Evolutionary conservation across 2,797 vertebrate species (phyloP).

Genomic region (Spinibarbus caldwelli): DNA sequence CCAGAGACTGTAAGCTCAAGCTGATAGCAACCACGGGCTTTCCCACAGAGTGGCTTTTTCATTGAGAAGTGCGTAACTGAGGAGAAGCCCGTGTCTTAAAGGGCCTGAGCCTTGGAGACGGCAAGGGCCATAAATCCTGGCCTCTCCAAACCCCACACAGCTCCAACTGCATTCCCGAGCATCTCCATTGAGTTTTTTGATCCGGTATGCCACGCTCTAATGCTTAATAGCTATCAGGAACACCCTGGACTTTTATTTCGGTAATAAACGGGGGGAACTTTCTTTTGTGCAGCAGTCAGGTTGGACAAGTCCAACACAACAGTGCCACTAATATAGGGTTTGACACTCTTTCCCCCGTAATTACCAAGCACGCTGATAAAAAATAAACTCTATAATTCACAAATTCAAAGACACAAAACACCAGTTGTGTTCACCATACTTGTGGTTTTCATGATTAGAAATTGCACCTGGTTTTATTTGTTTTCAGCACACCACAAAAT

Average conservation of each 20-base stretch:
- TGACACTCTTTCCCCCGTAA: slow-evolving; percentile 25
- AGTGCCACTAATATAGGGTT: slow-evolving; percentile 32
- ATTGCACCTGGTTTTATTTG: slow-evolving; percentile 49
- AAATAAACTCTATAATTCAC: slow-evolving; percentile 50
- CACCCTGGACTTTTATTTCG: slow-evolving; percentile 46
- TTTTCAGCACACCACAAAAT: slow-evolving; percentile 53
- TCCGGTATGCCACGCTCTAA: slow-evolving; percentile 47
- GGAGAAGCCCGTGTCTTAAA: slow-evolving; percentile 68
- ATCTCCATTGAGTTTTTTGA: slow-evolving; percentile 47
- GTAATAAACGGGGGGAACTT: slow-evolving; percentile 10
- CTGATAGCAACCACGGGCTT: slow-evolving; percentile 63
- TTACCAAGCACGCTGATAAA: slow-evolving; percentile 40
- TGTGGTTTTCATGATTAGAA: slow-evolving; percentile 52
- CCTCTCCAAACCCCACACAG: slow-evolving; percentile 58
- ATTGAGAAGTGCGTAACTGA: slow-evolving; percentile 66
- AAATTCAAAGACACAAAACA: slow-evolving; percentile 31
- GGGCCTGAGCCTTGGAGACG: no score
- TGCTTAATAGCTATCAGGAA: slow-evolving; percentile 56
- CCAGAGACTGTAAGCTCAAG: slow-evolving; percentile 57
- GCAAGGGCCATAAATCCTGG: slow-evolving; percentile 75
- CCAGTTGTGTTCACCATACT: slow-evolving; percentile 43
- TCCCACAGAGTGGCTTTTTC: slow-evolving; percentile 73
- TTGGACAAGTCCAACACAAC: slow-evolving; percentile 28
- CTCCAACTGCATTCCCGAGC: slow-evolving; percentile 36
- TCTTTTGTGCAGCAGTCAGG: slow-evolving; percentile 36